Base-by-base conservation (phyloP, 2,113 vertebrate genomes). In the Epinephelus cyanopodus region DNA sequence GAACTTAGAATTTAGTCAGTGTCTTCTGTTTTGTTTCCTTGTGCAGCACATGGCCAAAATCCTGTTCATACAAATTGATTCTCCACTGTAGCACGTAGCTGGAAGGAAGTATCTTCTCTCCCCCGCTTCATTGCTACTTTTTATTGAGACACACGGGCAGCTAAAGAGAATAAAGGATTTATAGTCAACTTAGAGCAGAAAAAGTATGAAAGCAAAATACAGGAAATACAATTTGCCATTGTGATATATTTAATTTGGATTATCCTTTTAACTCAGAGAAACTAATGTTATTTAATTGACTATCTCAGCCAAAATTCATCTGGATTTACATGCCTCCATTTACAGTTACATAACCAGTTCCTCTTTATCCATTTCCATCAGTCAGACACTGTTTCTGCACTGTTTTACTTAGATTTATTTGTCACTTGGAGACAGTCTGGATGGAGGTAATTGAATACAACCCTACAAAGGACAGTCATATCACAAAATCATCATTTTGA, bases 1-100 rank as follows among this genome's bases (percentile, higher is more conserved):
- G 54, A 83, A 86, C 50, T 64, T 63, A 77, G 54, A 83, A 86
- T 45, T 64, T 63, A 77, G 37, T 7, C 39, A 57, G 29, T 67
- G 18, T 67, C n/a, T 39, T 37, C 23, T 33, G 19, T 54, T 65
- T 62, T 25, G 11, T 67, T 62, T 69, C 7, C 11, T 52, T 37
- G 1, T 23, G 25, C 17, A 66, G 47, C n/a, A 57, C 47, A 21
- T 3, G 33, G 17, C 39, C n/a, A 60, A 74, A 62, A 60, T 29
- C 11, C 7, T 48, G 50, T 21, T 62, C 53, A 64, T 64, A 77
- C 11, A 52, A 80, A 87, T 27, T 7, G 25, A 39, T 65, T 65
- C 0, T 68, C 7, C 54, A 50, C 29, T 76, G 48, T 42, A 65
- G 57, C 53, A 25, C 27, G 52, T 15, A 60, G 21, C 27, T 70